Percentiles rank a stretch among this genome's conserved stretches.
phyloP scores from a whole-genome alignment of 2,888 invertebrate species.

The Mesorhabditis spiculigera region DNA sequence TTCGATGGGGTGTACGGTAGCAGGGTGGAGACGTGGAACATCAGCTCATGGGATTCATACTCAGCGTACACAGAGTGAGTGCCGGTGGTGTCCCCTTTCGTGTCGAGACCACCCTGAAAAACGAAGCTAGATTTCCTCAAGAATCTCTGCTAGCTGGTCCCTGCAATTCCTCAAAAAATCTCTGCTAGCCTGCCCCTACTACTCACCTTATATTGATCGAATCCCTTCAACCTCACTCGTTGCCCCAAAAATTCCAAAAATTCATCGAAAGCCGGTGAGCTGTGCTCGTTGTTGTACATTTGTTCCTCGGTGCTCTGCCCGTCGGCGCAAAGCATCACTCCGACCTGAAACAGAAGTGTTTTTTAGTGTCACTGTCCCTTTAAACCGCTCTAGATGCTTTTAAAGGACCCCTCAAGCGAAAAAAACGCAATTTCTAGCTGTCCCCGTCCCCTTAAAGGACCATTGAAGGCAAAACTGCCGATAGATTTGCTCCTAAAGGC shows the following conservation, averaged over 20 bases:
- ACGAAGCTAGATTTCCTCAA: background rate
- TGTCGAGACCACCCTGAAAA: conserved; percentile 78
- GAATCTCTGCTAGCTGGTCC: too few species aligned
- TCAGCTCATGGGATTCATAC: conserved; percentile 86
- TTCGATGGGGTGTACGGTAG: conserved; percentile 92
- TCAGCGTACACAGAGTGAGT: conserved; percentile 85
- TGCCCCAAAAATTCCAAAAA: conserved; percentile 87
- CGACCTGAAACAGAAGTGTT: conserved; percentile 64
- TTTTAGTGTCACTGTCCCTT: background rate
- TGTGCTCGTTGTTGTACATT: conserved; percentile 92
- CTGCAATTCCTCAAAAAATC: too few species aligned
- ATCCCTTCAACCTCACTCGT: conserved; percentile 83
- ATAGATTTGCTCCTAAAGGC: too few species aligned
- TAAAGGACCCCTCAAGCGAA: too few species aligned
- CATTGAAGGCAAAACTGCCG: too few species aligned
- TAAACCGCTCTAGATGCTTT: background rate
- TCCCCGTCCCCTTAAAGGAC: too few species aligned
- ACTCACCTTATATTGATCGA: conserved; percentile 77
- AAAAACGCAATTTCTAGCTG: too few species aligned
- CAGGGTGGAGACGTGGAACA: conserved; percentile 96
- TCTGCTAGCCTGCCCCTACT: background rate
- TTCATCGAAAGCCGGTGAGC: conserved; percentile 85
- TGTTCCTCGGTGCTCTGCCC: conserved; percentile 91
- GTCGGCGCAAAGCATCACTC: conserved; percentile 83
- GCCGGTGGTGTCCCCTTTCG: conserved; percentile 84